Evolutionary conservation across 2,888 invertebrate species (phyloP).

Genomic region (Cryptus viduatorius): DNA sequence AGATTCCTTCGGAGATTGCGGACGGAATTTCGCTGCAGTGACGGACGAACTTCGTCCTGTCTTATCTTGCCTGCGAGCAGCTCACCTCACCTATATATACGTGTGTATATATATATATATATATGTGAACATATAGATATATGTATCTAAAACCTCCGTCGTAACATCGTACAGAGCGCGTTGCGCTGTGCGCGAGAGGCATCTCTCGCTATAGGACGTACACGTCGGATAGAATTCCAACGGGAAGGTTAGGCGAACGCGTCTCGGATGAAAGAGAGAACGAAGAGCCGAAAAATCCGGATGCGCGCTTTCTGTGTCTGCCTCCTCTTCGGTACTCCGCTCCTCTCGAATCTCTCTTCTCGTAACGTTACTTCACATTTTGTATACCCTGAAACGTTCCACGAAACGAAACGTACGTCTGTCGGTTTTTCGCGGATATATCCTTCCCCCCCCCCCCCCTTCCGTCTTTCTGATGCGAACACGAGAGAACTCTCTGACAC

Average conservation of each 20-base stretch:
- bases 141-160: background rate
- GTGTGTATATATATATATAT: background rate
- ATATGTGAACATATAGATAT: background rate
- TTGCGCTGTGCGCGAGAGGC: conserved; percentile 24
- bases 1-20: conserved; percentile 83
- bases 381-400: background rate
- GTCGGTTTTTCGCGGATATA: conserved; percentile 37
- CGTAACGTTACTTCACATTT: background rate
- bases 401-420: conserved; percentile 37
- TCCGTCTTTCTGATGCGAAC: conserved; percentile 18
- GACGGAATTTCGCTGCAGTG: conserved; percentile 81
- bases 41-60: conserved; percentile 81
- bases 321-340: background rate
- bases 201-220: conserved; percentile 39
- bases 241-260: conserved; percentile 40
- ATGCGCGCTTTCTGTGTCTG: conserved; percentile 8
- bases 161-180: conserved; percentile 23
- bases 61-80: conserved; percentile 74
- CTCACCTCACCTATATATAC: conserved; percentile 68
- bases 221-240: conserved; percentile 62
- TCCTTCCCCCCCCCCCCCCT: conserved; percentile 11
- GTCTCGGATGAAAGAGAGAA: conserved; percentile 50
- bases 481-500: background rate
- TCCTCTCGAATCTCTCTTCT: conserved; percentile 8
- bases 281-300: conserved; percentile 46